These are phyloP conservation scores for Dasypogon diadema DNA, from an alignment of 2,888 invertebrate genomes.

Conservation along the genomic window DNA sequence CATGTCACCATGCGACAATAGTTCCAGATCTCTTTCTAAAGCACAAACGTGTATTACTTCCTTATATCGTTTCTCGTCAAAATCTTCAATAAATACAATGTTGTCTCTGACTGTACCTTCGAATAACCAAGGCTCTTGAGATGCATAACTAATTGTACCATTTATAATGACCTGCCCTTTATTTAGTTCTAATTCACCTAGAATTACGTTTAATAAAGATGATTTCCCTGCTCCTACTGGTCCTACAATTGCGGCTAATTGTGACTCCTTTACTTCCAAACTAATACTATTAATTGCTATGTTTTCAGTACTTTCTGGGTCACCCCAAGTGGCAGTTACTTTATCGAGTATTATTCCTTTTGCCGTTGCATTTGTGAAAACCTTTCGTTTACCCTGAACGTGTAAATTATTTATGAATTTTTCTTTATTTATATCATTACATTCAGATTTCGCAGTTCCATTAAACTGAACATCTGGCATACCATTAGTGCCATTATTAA, in stretches of 20 bases:
- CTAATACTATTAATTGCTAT: conserved; percentile 68
- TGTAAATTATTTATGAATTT: background rate
- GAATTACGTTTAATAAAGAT: conserved; percentile 78
- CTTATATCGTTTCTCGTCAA: conserved; percentile 72
- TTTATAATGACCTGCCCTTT: conserved; percentile 73
- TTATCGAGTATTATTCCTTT: conserved; percentile 68
- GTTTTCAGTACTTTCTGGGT: conserved; percentile 60
- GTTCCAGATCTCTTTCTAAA: conserved; percentile 75
- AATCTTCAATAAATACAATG: conserved; percentile 85
- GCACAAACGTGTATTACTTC: conserved; percentile 74
- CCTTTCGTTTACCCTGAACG: conserved; percentile 54
- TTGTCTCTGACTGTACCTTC: conserved; percentile 88
- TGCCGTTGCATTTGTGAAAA: conserved; percentile 59
- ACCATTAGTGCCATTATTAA: background rate
- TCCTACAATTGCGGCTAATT: conserved; percentile 73
- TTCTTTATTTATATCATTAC: background rate
- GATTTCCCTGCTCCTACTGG: conserved; percentile 83
- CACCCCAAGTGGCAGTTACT: conserved; percentile 71
- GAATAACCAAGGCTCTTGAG: conserved; percentile 88
- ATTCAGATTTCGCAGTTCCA: conserved; percentile 62
- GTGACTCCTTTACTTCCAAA: conserved; percentile 64
- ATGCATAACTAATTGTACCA: conserved; percentile 80
- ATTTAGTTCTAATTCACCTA: conserved; percentile 77
- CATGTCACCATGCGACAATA: conserved; percentile 70
- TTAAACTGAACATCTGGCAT: conserved; percentile 53